These are phyloP conservation scores for Sinocyclocheilus anshuiensis DNA, from an alignment of 2,113 vertebrate genomes.

Conservation along the genomic window DNA sequence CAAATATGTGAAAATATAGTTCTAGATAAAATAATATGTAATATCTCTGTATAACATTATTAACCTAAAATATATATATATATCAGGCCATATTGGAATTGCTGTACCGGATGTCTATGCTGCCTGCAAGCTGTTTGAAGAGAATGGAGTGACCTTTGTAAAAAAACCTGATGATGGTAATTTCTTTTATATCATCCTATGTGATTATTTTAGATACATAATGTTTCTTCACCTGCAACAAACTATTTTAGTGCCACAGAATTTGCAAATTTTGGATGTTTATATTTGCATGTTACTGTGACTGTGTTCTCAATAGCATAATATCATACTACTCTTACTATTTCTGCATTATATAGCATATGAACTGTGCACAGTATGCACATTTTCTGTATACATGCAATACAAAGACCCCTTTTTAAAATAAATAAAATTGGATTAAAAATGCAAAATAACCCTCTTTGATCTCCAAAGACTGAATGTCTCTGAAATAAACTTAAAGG, in stretches of 20 bases:
- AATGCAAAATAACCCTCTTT: not conserved
- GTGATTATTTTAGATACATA: not conserved
- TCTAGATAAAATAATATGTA: not conserved
- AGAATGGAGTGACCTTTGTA: slow-evolving; percentile 92
- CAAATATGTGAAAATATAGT: not conserved
- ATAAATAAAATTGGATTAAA: not conserved
- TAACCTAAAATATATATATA: not conserved
- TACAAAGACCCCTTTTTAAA: not conserved
- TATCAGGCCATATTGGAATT: slow-evolving; percentile 92
- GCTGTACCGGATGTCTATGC: slow-evolving; percentile 90
- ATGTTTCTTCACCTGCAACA: not conserved
- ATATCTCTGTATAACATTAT: not conserved
- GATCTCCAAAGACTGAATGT: not conserved
- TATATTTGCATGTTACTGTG: not conserved
- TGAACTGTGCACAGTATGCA: not conserved
- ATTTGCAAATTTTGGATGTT: not conserved
- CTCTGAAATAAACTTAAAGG: not conserved
- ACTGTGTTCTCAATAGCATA: not conserved
- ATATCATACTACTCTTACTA: not conserved
- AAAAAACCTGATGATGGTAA: slow-evolving; percentile 96
- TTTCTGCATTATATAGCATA: not conserved
- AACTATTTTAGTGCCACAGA: not conserved
- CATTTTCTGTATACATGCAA: not conserved
- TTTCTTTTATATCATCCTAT: slow-evolving; percentile 33
- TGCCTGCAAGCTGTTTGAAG: slow-evolving; percentile 94